Percentiles rank a stretch among this genome's conserved stretches.
These are phyloP conservation scores for Blastobasis lacticolella DNA, from an alignment of 2,888 invertebrate species.

Conservation along the genomic window DNA sequence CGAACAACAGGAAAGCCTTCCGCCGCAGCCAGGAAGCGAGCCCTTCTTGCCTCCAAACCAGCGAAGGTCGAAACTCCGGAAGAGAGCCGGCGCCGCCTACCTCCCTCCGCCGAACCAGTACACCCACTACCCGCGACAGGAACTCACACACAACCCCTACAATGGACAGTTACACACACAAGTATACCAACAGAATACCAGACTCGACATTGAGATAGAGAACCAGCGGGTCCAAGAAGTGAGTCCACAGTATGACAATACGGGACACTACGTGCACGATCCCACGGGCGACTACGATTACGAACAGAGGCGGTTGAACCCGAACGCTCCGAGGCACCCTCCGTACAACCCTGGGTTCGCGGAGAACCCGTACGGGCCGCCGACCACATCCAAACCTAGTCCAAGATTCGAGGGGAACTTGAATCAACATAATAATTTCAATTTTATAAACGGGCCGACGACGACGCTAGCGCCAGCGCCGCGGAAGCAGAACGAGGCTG, in stretches of 20 bases:
- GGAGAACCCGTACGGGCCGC: conserved; percentile 49
- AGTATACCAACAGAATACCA: conserved; percentile 54
- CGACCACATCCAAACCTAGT: conserved; percentile 53
- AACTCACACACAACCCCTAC: conserved; percentile 55
- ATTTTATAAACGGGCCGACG: conserved; percentile 38
- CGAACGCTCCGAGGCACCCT: conserved; percentile 29
- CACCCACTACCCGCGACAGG: conserved; percentile 50
- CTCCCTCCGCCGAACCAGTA: conserved; percentile 62
- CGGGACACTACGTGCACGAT: conserved; percentile 62
- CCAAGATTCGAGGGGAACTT: conserved; percentile 50
- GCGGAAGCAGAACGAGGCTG: conserved; percentile 36
- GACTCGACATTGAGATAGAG: conserved; percentile 52
- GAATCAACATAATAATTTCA: conserved; percentile 53
- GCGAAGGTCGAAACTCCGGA: conserved; percentile 52
- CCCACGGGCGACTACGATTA: conserved; percentile 66
- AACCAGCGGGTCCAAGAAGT: conserved; percentile 58
- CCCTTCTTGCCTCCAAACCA: conserved; percentile 42
- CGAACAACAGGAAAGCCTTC: conserved; percentile 34
- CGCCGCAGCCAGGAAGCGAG: conserved; percentile 37
- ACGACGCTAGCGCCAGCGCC: conserved; percentile 34
- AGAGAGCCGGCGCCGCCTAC: conserved; percentile 62
- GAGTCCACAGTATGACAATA: conserved; percentile 50
- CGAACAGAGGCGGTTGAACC: conserved; percentile 50
- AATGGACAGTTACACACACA: conserved; percentile 49
- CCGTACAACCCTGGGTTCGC: conserved; percentile 52